Percentiles rank a stretch among this genome's conserved stretches.
phyloP scores from a whole-genome alignment of 2,888 invertebrate species.

The Nomada fabriciana region DNA sequence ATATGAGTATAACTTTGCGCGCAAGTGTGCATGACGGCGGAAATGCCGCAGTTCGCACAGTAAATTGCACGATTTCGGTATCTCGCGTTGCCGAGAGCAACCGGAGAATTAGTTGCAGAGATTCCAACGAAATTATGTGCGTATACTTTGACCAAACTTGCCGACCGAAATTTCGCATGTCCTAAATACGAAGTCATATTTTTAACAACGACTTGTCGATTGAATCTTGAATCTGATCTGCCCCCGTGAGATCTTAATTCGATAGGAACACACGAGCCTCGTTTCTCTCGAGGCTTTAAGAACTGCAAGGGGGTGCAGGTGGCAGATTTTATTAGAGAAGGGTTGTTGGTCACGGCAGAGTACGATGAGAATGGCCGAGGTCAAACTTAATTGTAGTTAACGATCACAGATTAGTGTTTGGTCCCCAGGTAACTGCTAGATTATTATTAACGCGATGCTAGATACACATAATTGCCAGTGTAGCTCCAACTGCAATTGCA shows the following conservation, averaged over 20 bases:
- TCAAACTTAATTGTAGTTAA: constrained; percentile 74
- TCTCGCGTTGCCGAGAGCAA: constrained; percentile 49
- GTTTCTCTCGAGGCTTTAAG: neutral
- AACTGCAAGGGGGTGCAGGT: constrained; percentile 3
- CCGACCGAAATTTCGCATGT: neutral
- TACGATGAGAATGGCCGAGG: constrained; percentile 50
- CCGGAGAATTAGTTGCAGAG: constrained; percentile 46
- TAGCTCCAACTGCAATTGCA: constrained; percentile 65
- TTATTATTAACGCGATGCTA: constrained; percentile 73
- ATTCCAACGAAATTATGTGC: constrained; percentile 32
- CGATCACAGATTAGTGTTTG: constrained; percentile 68
- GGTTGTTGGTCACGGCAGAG: constrained; percentile 35
- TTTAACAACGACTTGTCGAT: neutral
- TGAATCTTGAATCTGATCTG: no score
- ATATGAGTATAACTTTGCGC: constrained; percentile 51
- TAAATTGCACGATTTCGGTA: constrained; percentile 61
- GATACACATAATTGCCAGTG: constrained; percentile 56
- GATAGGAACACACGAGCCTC: no score
- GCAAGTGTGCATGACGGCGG: constrained; percentile 55
- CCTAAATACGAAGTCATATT: neutral
- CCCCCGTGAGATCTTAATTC: no score
- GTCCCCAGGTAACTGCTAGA: constrained; percentile 62
- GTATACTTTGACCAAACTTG: constrained; percentile 18
- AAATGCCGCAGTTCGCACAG: constrained; percentile 53
- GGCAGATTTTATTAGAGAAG: constrained; percentile 12